Percentiles rank a stretch among this genome's conserved stretches.
Evolutionary conservation across 1,140 invertebrate genomes (phyloP).

Genomic region (Drosophila truncata): DNA sequence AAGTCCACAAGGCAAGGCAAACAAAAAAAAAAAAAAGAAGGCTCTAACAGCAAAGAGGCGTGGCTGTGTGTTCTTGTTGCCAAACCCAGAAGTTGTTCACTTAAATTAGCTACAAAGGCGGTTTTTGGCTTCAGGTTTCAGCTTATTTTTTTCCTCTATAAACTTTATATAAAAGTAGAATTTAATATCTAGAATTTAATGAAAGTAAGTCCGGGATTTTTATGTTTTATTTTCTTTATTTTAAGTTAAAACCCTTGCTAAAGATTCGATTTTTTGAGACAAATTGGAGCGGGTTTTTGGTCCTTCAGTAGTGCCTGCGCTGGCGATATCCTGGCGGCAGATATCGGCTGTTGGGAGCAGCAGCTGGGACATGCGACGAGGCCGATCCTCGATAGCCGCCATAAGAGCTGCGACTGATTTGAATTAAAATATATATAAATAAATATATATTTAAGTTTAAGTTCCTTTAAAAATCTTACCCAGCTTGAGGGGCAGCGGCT

Average conservation of each 20-base stretch:
- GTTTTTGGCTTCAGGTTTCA: background rate
- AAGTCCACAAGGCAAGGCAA: slow-evolving; percentile 23
- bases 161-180: too few species aligned
- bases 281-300: background rate
- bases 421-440: background rate
- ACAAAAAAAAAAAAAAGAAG: slow-evolving; percentile 11
- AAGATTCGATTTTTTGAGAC: background rate
- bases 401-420: slow-evolving; percentile 37
- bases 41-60: slow-evolving; percentile 63
- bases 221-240: slow-evolving; percentile 3
- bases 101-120: slow-evolving; percentile 41
- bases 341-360: slow-evolving; percentile 55
- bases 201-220: too few species aligned
- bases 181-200: background rate
- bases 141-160: background rate
- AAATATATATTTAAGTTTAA: background rate
- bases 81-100: slow-evolving; percentile 37
- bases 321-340: slow-evolving; percentile 69
- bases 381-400: slow-evolving; percentile 60
- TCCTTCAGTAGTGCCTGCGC: slow-evolving; percentile 60
- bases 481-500: slow-evolving; percentile 47
- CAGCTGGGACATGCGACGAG: slow-evolving; percentile 32
- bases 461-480: slow-evolving; percentile 6
- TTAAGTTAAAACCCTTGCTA: background rate
- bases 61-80: slow-evolving; percentile 38